Percentiles rank a stretch among this genome's conserved stretches.
Conservation (phyloP, 2,113 vertebrate species). For the Micronycteris hirsuta region DNA sequence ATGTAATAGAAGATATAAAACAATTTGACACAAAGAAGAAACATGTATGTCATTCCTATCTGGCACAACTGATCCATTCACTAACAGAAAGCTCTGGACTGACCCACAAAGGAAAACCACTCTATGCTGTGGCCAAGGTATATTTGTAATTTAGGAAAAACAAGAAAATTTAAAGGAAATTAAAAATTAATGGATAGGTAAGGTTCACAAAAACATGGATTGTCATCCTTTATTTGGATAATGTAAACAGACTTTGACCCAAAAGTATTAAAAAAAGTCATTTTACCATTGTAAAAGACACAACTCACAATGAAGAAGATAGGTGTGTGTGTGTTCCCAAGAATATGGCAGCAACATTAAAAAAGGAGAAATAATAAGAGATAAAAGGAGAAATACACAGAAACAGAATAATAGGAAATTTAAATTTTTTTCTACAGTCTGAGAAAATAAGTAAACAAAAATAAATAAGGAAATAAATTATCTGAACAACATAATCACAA, state of each 20-base stretch:
- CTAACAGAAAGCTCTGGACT: not conserved
- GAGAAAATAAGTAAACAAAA: conserved; percentile 28
- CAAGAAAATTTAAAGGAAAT: not conserved
- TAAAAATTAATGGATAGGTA: not conserved
- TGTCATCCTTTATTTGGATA: not conserved
- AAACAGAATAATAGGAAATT: not conserved
- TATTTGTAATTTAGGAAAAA: not conserved
- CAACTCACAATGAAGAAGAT: not conserved
- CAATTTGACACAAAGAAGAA: not conserved
- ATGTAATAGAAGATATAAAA: not conserved
- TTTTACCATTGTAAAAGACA: conserved; percentile 11
- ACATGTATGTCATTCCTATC: not conserved
- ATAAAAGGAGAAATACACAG: not conserved
- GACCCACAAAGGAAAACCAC: not conserved
- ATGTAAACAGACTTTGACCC: not conserved
- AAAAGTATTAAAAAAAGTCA: not conserved
- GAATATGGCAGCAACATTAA: not conserved
- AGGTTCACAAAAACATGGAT: not conserved
- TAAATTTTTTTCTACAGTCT: not conserved
- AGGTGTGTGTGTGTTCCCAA: not conserved
- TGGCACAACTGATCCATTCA: not conserved
- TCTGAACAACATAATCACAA: conserved; percentile 18
- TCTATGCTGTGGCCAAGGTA: not conserved
- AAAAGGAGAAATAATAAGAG: not conserved
- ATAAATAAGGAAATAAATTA: not conserved